Conservation (phyloP, 2,888 invertebrate species). For the Ischnura elegans region DNA sequence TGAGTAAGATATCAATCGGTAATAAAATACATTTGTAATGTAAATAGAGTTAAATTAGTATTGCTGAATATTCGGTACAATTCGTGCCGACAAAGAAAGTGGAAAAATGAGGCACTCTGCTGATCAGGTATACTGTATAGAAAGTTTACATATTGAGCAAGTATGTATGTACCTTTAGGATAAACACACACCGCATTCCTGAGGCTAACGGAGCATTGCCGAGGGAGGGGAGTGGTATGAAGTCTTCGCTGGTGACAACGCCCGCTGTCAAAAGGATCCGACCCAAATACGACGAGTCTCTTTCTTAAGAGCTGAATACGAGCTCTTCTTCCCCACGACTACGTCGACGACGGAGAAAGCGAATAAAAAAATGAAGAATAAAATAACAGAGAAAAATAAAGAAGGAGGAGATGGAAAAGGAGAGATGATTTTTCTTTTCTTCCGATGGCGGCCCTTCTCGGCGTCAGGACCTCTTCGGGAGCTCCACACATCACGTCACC, state of each 20-base stretch:
- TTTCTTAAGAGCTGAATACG: background rate
- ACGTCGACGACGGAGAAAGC: background rate
- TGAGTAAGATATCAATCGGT: no score
- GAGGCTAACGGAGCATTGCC: background rate
- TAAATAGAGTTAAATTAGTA: no score
- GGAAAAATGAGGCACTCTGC: no score
- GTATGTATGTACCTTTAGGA: no score
- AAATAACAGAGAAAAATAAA: background rate
- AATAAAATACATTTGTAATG: no score
- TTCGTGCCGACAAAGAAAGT: background rate
- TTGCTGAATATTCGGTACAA: no score
- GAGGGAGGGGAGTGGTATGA: background rate
- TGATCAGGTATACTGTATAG: no score
- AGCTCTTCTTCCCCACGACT: background rate
- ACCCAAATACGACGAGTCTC: background rate
- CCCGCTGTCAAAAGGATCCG: background rate
- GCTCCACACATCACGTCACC: background rate
- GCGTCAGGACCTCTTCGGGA: background rate
- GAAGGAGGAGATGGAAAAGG: background rate
- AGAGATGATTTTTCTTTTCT: background rate
- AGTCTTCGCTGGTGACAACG: background rate
- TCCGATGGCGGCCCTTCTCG: background rate
- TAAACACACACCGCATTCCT: no score
- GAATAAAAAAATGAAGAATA: background rate
- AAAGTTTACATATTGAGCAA: no score